These are phyloP conservation scores for Oscheius onirici DNA, from an alignment of 2,888 invertebrate genomes.

Conservation along the genomic window DNA sequence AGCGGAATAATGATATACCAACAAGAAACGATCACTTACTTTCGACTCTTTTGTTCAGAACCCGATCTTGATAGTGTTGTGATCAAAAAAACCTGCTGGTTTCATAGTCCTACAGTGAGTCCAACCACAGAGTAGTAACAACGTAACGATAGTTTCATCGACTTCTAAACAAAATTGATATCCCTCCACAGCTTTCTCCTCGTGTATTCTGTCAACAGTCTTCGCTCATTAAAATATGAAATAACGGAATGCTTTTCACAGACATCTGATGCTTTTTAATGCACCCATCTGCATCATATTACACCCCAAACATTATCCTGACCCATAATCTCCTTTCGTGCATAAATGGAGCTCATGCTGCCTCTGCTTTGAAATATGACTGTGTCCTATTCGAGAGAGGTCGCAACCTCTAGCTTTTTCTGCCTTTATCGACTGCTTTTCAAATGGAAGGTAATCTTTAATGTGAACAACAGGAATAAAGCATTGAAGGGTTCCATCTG, in stretches of 20 bases:
- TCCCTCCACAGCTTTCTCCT: background rate
- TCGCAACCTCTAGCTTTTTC: constrained; percentile 64
- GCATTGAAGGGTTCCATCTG: constrained; percentile 53
- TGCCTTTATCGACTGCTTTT: constrained; percentile 63
- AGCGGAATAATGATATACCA: no score
- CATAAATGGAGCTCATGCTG: background rate
- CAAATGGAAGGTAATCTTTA: constrained; percentile 60
- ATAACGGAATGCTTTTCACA: background rate
- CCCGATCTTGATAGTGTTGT: no score
- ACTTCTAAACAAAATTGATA: no score
- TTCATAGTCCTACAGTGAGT: no score
- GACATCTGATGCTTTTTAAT: no score
- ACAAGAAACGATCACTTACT: no score
- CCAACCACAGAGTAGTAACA: no score
- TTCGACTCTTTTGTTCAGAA: no score
- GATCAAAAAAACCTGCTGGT: no score
- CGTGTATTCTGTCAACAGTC: background rate
- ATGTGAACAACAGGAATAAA: no score
- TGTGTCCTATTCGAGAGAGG: constrained; percentile 68
- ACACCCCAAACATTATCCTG: background rate
- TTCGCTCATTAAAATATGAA: background rate
- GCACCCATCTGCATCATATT: background rate
- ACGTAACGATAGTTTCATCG: no score
- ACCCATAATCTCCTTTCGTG: background rate
- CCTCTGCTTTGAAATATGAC: constrained; percentile 52